Conservation (phyloP, 2,888 invertebrate genomes). For the Calameuta idolon region DNA sequence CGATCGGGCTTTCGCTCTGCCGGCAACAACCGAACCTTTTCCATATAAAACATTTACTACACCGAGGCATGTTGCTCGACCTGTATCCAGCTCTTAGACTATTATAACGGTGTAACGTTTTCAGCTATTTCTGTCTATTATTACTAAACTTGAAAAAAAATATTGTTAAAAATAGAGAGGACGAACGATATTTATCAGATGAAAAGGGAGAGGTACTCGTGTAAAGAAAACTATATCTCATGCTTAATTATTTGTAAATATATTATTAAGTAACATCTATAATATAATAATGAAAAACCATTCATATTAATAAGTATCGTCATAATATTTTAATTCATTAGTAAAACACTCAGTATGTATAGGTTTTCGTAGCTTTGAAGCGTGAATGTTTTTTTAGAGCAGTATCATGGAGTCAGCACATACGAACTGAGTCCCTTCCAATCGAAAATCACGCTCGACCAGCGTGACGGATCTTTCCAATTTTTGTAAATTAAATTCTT, state of each 20-base stretch:
- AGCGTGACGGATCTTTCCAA: background rate
- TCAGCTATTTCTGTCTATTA: background rate
- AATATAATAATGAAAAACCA: slow-evolving; percentile 64
- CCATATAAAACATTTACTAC: too few species aligned
- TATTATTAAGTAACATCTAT: slow-evolving; percentile 64
- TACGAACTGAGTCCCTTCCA: background rate
- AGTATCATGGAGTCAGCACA: background rate
- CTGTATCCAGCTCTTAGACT: too few species aligned
- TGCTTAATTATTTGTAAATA: slow-evolving; percentile 62
- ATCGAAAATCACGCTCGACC: background rate
- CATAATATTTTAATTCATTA: slow-evolving; percentile 57
- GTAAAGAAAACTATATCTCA: slow-evolving; percentile 41
- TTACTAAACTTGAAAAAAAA: background rate
- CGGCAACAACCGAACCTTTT: too few species aligned
- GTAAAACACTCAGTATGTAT: slow-evolving; percentile 59
- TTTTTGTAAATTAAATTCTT: background rate
- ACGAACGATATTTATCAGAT: background rate
- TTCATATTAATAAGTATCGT: slow-evolving; percentile 59
- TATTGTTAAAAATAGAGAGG: background rate
- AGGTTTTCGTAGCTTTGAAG: slow-evolving; percentile 49
- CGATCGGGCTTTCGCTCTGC: too few species aligned
- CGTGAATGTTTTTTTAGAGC: slow-evolving; percentile 31
- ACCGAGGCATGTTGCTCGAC: too few species aligned
- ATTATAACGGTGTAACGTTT: background rate
- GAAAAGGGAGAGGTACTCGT: background rate